Base-by-base conservation (phyloP, 2,113 vertebrate genomes). In the Bufo bufo region DNA sequence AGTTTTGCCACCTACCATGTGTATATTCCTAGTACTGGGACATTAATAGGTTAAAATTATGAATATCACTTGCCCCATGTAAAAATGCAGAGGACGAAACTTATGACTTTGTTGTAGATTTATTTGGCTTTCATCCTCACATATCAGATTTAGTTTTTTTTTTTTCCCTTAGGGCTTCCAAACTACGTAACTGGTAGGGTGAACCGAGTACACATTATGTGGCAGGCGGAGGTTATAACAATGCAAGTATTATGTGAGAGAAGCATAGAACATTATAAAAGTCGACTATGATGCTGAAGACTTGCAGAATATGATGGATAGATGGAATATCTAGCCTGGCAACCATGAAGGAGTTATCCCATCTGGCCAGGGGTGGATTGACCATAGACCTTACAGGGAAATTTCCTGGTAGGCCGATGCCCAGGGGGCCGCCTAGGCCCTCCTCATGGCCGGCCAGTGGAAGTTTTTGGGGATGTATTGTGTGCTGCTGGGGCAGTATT, bases 111-210 rank as follows among this genome's bases (percentile, higher is more conserved):
- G 52, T 43, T 59, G 20, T 23, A 11, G 12, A 3, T 72, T 33
- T 69, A 12, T 3, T 54, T 45, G 7, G 17, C 58, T 63, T 63
- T 61, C 23, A 63, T 47, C 33, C 33, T 47, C 2, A 33, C 23
- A 58, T 43, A 58, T 82, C 58, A 63, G 79, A 82, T 47, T 63
- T n/a, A n/a, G n/a, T n/a, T n/a, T 6, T 1, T 19, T 0, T 19
- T 82, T 82, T 63, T 82, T 47, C 79, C 58, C 47, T 47, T 19
- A 19, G 56, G 58, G 52, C 63, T 84, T 66, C 63, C 82, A 52
- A 71, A 58, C 12, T 47, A 8, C 49, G 17, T 49, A 47, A 66
- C 50, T 69, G 14, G 19, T 66, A 9, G 63, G 47, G 63, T 84
- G 47, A 84, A 9, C 47, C 52, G n/a, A 84, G 20, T 47, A 52